phyloP scores from a whole-genome alignment of 2,113 vertebrate species.

The Rattus rattus region DNA sequence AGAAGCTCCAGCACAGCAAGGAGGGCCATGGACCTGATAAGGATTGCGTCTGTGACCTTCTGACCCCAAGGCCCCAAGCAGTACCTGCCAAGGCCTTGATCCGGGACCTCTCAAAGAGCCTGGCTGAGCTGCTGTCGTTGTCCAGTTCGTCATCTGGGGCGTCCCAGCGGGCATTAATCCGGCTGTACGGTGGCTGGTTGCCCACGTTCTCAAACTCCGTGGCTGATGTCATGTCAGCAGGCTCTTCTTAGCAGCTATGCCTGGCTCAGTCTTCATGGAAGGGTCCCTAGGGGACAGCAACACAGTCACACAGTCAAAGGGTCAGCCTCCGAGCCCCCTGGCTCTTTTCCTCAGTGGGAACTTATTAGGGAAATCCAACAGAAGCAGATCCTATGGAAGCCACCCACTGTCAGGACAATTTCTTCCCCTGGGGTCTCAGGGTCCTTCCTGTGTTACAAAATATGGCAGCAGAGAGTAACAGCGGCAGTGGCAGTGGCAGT shows the following conservation, averaged over 20 bases:
- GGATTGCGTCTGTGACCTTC: not conserved
- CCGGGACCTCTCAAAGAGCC: slow-evolving; percentile 97
- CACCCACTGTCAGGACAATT: not conserved
- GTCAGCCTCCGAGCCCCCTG: slow-evolving; percentile 49
- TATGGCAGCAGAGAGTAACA: slow-evolving; percentile 52
- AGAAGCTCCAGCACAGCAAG: not conserved
- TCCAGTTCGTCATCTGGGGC: slow-evolving; percentile 94
- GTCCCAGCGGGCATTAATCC: slow-evolving; percentile 94
- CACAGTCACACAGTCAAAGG: slow-evolving; percentile 74
- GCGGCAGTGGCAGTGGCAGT: not conserved
- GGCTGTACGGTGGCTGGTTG: slow-evolving; percentile 96
- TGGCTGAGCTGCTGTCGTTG: slow-evolving; percentile 97
- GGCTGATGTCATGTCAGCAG: slow-evolving; percentile 92
- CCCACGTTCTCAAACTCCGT: slow-evolving; percentile 96
- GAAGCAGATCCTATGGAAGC: not conserved
- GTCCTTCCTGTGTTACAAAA: slow-evolving; percentile 59
- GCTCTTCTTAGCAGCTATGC: slow-evolving; percentile 74
- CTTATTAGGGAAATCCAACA: slow-evolving; percentile 3
- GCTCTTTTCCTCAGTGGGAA: slow-evolving; percentile 64
- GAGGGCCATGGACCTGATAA: not conserved
- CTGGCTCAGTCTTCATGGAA: slow-evolving; percentile 80
- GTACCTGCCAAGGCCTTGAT: slow-evolving; percentile 99
- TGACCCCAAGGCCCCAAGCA: not conserved
- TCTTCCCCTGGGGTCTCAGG: slow-evolving; percentile 44
- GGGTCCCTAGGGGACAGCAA: slow-evolving; percentile 79